Base-by-base conservation (phyloP, 2,113 vertebrate genomes). In the Oenanthe oenanthe region DNA sequence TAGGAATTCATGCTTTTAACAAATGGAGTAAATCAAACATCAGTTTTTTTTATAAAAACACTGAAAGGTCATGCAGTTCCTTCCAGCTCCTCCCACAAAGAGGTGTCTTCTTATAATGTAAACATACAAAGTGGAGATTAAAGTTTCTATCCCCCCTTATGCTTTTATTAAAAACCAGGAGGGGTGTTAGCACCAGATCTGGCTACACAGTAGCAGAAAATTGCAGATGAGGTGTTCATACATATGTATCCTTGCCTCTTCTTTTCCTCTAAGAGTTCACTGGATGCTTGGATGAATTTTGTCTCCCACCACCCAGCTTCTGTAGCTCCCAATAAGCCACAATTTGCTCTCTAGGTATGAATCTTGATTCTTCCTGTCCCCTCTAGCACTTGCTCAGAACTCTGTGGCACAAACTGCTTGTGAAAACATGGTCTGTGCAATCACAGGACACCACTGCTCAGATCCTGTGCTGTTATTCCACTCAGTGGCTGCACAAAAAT, bases 21-120 rank as follows among this genome's bases (percentile, higher is more conserved):
- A 67, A 93, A 42, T 28, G 53, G 10, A 28, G 14, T 84, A 65
- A 81, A 86, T 89, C 68, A 94, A 87, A 84, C 60, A 65, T 76
- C 62, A 75, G 28, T 7, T 28, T 80, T 87, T 87, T 88, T 72
- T 32, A 65, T 6, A 80, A 34, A 70, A 88, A 74, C 65, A 81
- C 50, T 74, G 70, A 42, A 81, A 70, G 47, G 57, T 65, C 40
- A 10, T 12, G 22, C 38, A 80, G 60, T 42, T 93, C 63, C 84
- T 73, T 51, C 77, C 72, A 86, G 76, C 36, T 93, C 61, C 21
- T 85, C 36, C 53, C 51, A 84, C 14, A 48, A 42, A 88, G 36
- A 89, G 40, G 42, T 63, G 17, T 31, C 24, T 82, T 24, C 48
- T 83, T 58, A 29, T 13, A 25, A 79, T 60, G 48, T 63, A 63